Evolutionary conservation across 2,888 invertebrate genomes (phyloP).

Genomic region (Lasius platythorax): DNA sequence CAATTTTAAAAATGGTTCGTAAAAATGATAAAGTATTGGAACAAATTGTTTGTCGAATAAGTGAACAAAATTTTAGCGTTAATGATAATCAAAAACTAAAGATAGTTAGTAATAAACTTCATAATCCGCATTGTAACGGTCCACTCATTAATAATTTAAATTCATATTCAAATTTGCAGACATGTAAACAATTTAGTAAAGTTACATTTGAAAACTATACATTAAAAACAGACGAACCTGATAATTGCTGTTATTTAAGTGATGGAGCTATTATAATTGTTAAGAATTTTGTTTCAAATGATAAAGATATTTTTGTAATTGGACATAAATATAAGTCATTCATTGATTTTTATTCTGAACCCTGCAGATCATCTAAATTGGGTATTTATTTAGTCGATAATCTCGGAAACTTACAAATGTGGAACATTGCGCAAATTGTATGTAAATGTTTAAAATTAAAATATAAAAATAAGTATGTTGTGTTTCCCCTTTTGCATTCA

Average conservation of each 20-base stretch:
- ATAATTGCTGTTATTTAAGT: neutral
- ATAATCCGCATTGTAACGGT: neutral
- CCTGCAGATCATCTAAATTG: neutral
- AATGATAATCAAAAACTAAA: neutral
- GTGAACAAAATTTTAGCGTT: neutral
- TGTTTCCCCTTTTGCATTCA: too few relatives aligned
- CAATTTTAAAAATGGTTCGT: neutral
- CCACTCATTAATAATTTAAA: neutral
- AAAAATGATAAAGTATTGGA: constrained; percentile 8
- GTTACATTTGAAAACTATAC: neutral
- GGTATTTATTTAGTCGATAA: neutral
- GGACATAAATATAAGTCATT: neutral
- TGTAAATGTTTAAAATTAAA: too few relatives aligned
- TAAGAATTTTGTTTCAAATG: neutral
- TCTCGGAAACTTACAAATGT: neutral
- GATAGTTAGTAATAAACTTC: neutral
- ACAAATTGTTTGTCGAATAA: neutral
- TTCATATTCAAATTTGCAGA: neutral
- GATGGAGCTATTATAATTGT: neutral
- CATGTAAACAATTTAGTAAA: neutral
- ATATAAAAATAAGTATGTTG: too few relatives aligned
- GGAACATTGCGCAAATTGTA: too few relatives aligned
- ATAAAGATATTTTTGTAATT: neutral
- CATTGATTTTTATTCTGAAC: neutral
- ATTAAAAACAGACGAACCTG: neutral